These are phyloP conservation scores for Megalopta genalis DNA, from an alignment of 1,140 invertebrate genomes.

Conservation along the genomic window DNA sequence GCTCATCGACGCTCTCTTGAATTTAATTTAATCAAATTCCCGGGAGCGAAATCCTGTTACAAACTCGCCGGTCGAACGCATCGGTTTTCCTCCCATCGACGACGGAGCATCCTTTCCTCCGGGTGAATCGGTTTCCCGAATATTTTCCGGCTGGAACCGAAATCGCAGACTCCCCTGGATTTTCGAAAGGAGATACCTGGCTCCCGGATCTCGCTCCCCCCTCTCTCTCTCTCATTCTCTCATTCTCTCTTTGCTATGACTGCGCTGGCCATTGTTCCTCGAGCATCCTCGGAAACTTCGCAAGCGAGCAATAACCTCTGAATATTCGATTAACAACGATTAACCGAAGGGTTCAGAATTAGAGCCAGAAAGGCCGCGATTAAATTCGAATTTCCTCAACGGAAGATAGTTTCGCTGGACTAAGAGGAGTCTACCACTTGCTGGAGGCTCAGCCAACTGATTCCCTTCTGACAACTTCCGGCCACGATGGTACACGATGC, in stretches of 20 bases:
- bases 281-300: not conserved
- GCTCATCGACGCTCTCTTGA: not conserved
- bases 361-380: not conserved
- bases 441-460: too few species aligned
- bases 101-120: too few species aligned
- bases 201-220: too few species aligned
- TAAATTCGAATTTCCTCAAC: not conserved
- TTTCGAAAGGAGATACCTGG: too few species aligned
- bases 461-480: too few species aligned
- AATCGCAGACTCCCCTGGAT: not conserved
- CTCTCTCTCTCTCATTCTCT: too few species aligned
- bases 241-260: not conserved
- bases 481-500: too few species aligned
- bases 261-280: not conserved
- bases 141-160: not conserved
- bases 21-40: conserved; percentile 18
- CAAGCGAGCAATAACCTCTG: not conserved
- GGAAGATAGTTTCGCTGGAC: not conserved
- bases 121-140: not conserved
- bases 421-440: not conserved
- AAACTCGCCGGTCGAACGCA: not conserved
- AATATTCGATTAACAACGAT: conserved; percentile 8
- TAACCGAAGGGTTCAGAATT: not conserved
- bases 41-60: not conserved
- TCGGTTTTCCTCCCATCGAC: too few species aligned